These are phyloP conservation scores for Anarrhichthys ocellatus DNA, from an alignment of 2,113 vertebrate species.

Conservation along the genomic window DNA sequence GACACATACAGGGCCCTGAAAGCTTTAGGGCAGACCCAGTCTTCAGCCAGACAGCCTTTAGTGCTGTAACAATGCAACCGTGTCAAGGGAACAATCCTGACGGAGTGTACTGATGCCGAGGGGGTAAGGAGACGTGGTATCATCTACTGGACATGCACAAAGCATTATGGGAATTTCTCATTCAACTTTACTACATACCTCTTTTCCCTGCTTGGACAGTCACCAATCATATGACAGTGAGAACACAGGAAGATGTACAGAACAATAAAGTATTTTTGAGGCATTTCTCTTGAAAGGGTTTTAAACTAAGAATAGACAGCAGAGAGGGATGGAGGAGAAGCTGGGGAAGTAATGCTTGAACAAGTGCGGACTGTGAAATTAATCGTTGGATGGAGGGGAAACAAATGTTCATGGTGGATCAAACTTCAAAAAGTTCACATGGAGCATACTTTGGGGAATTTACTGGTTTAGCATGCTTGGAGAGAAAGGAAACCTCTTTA, in stretches of 20 bases:
- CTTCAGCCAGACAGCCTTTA: constrained; percentile 57
- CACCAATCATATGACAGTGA: constrained; percentile 95
- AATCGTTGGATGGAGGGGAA: constrained; percentile 75
- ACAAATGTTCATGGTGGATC: constrained; percentile 79
- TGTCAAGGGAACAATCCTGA: constrained; percentile 54
- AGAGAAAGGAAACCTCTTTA: constrained; percentile 73
- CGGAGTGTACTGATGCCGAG: constrained; percentile 65
- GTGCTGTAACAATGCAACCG: constrained; percentile 63
- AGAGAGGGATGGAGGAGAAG: constrained; percentile 77
- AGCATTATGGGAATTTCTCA: constrained; percentile 84
- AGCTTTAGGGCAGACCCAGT: constrained; percentile 29
- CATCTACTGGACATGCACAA: constrained; percentile 93
- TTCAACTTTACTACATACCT: constrained; percentile 95
- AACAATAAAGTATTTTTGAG: constrained; percentile 83
- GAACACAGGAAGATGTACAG: constrained; percentile 92
- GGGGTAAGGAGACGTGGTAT: constrained; percentile 70
- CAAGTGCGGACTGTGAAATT: constrained; percentile 76
- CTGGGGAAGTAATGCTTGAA: constrained; percentile 74
- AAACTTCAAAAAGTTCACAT: constrained; percentile 77
- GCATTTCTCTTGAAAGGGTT: constrained; percentile 78
- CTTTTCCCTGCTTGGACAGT: constrained; percentile 99
- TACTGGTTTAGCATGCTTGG: constrained; percentile 79
- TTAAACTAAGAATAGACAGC: constrained; percentile 68
- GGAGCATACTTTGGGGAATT: constrained; percentile 77
- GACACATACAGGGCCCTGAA: constrained; percentile 50